A percentile compares a stretch with the other conserved stretches of the same genome.
Evolutionary conservation across 2,888 invertebrate species (phyloP).

Genomic region (Liopterus haemorrhoidalis): DNA sequence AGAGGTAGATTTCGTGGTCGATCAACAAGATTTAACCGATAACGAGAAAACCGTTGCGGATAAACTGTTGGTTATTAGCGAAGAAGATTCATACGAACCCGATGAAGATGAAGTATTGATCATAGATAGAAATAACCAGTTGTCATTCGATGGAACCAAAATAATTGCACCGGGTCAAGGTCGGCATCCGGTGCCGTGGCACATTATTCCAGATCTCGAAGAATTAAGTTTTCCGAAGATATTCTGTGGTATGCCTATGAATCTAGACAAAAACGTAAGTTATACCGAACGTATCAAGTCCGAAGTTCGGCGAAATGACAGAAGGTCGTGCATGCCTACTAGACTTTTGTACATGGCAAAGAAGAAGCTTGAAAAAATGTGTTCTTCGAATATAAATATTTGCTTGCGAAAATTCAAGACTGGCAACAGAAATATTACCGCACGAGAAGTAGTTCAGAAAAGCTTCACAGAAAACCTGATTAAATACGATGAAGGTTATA

Average conservation of each 20-base stretch:
- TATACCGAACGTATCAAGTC: too few relatives aligned
- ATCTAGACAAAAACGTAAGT: too few relatives aligned
- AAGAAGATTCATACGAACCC: too few relatives aligned
- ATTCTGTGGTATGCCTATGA: too few relatives aligned
- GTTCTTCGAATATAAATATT: constrained; percentile 22
- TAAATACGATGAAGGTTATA: constrained; percentile 20
- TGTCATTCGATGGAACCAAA: constrained; percentile 1
- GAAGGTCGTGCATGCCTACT: constrained; percentile 17
- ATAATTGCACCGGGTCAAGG: constrained; percentile 33
- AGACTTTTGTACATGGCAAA: constrained; percentile 28
- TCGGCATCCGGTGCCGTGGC: constrained; percentile 30
- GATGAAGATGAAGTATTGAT: background rate
- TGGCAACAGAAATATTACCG: constrained; percentile 19
- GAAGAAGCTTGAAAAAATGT: constrained; percentile 24
- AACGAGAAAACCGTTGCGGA: too few relatives aligned
- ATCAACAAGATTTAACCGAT: too few relatives aligned
- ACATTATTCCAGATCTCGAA: constrained; percentile 28
- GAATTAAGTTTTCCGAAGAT: constrained; percentile 27
- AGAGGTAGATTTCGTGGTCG: too few relatives aligned
- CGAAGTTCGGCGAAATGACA: constrained; percentile 9
- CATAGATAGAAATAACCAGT: background rate
- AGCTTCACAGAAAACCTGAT: constrained; percentile 18
- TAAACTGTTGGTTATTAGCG: too few relatives aligned
- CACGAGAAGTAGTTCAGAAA: too few relatives aligned
- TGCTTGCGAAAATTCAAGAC: constrained; percentile 26